Conservation (phyloP, 2,113 vertebrate genomes). For the Arizona elegans region DNA sequence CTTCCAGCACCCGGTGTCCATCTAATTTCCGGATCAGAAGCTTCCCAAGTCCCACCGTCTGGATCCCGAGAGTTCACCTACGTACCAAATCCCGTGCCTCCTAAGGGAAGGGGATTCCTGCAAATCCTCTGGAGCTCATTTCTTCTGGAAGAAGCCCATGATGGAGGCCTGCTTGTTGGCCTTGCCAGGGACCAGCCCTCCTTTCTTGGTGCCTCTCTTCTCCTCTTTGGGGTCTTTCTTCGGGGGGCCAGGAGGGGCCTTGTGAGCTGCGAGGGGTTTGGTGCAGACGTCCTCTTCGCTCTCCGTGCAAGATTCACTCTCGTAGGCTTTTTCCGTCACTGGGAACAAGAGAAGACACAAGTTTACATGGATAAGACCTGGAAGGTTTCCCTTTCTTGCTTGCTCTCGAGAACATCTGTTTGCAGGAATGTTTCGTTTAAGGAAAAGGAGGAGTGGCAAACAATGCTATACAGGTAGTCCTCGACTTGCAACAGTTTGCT, state of each 20-base stretch:
- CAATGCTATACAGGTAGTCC: too few species aligned
- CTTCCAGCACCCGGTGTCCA: constrained; percentile 16
- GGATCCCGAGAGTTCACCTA: constrained; percentile 54
- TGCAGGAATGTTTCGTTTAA: too few species aligned
- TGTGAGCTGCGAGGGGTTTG: constrained; percentile 50
- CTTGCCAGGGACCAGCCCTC: constrained; percentile 65
- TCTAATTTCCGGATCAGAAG: not conserved
- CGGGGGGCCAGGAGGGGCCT: constrained; percentile 28
- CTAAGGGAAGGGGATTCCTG: not conserved
- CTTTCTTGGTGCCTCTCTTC: constrained; percentile 77
- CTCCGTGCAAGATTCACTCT: constrained; percentile 90
- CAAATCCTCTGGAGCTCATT: constrained; percentile 60
- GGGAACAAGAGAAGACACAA: constrained; percentile 19
- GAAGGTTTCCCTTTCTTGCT: too few species aligned
- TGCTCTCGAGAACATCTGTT: too few species aligned
- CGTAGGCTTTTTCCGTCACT: constrained; percentile 93
- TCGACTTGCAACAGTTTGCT: too few species aligned
- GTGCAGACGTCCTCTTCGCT: constrained; percentile 76
- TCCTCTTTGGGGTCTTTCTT: constrained; percentile 73
- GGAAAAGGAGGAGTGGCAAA: too few species aligned
- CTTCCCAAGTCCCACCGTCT: not conserved
- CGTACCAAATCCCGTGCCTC: constrained; percentile 51
- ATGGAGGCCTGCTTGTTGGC: constrained; percentile 87
- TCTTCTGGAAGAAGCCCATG: constrained; percentile 90
- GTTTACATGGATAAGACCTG: not conserved